Conservation (phyloP, 2,888 invertebrate genomes). For the Resseliella maxima region DNA sequence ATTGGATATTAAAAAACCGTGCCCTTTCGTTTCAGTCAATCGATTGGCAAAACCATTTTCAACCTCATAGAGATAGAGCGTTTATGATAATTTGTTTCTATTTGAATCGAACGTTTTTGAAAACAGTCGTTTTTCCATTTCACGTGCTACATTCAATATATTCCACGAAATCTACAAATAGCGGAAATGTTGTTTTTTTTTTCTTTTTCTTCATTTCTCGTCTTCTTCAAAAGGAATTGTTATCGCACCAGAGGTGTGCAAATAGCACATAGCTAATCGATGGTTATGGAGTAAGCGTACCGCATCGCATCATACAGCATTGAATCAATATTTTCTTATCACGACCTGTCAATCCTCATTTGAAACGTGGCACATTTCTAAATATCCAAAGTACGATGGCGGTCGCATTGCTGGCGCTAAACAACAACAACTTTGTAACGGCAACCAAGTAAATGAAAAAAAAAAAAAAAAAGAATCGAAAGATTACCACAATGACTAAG, state of each 20-base stretch:
- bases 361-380: neutral
- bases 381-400: neutral
- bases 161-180: neutral
- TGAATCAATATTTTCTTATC: constrained; percentile 48
- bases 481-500: constrained; percentile 33
- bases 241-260: constrained; percentile 43
- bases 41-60: neutral
- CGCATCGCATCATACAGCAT: neutral
- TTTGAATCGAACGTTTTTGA: neutral
- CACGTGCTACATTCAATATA: neutral
- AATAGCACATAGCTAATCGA: constrained; percentile 17
- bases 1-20: constrained; percentile 40
- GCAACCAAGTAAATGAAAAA: neutral
- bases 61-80: constrained; percentile 18
- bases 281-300: neutral
- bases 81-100: constrained; percentile 27
- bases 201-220: neutral
- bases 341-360: constrained; percentile 15
- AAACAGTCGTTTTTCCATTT: neutral
- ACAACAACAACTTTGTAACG: neutral
- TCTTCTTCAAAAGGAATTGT: neutral
- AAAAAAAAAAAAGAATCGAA: too few relatives aligned
- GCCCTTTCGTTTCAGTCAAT: constrained; percentile 39
- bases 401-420: neutral
- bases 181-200: constrained; percentile 17